Percentiles rank a stretch among this genome's conserved stretches.
These are phyloP conservation scores for Hypena proboscidalis DNA, from an alignment of 2,888 invertebrate species.

Conservation along the genomic window DNA sequence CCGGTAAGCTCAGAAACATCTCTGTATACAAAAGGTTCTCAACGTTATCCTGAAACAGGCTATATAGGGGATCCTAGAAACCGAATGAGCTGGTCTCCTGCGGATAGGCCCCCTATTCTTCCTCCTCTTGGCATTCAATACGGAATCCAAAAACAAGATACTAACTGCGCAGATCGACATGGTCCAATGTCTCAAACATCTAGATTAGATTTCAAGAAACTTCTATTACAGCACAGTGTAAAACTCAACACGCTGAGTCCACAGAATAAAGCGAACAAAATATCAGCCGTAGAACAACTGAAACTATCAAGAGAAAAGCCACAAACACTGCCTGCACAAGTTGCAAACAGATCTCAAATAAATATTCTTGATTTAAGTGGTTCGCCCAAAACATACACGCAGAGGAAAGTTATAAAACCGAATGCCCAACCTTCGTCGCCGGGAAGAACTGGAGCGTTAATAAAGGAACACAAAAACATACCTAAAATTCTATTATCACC, in stretches of 20 bases:
- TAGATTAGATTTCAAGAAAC: constrained; percentile 92
- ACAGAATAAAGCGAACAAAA: constrained; percentile 84
- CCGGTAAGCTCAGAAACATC: constrained; percentile 81
- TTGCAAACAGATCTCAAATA: constrained; percentile 77
- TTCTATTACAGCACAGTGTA: constrained; percentile 91
- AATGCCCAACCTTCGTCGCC: constrained; percentile 82
- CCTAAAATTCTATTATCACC: constrained; percentile 89
- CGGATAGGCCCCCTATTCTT: constrained; percentile 68
- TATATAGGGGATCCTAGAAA: constrained; percentile 84
- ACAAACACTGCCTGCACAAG: constrained; percentile 58
- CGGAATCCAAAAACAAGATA: constrained; percentile 65
- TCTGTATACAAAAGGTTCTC: constrained; percentile 69
- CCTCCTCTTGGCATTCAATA: constrained; percentile 48
- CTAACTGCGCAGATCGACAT: constrained; percentile 87
- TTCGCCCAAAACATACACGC: constrained; percentile 89
- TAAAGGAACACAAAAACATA: constrained; percentile 82
- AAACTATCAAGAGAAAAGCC: constrained; percentile 87
- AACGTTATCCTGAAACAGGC: constrained; percentile 86
- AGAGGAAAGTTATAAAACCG: constrained; percentile 85
- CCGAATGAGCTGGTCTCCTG: constrained; percentile 88
- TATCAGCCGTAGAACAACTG: constrained; percentile 92
- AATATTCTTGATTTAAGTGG: constrained; percentile 89
- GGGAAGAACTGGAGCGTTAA: constrained; percentile 79
- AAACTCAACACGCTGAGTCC: constrained; percentile 84
- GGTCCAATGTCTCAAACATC: constrained; percentile 89